Evolutionary conservation across 1,140 invertebrate genomes (phyloP).

Genomic region (Copidosoma floridanum): DNA sequence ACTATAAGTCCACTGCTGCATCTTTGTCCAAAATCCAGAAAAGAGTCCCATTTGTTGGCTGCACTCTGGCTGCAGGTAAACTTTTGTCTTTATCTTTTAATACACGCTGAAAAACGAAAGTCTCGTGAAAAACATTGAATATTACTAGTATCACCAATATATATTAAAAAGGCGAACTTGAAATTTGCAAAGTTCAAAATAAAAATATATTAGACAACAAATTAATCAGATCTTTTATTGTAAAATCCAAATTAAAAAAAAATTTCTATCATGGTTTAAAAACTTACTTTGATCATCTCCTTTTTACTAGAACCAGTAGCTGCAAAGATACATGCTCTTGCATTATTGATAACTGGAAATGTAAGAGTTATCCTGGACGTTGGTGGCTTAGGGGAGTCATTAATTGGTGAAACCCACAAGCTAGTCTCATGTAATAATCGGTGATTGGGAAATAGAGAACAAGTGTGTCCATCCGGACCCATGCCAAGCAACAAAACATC

Average conservation of each 20-base stretch:
- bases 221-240: no score
- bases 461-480: constrained; percentile 98
- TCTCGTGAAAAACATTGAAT: background rate
- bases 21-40: constrained; percentile 78
- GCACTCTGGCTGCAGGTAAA: constrained; percentile 71
- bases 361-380: constrained; percentile 89
- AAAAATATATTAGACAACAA: no score
- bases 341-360: constrained; percentile 88
- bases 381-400: constrained; percentile 95
- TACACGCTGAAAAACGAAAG: constrained; percentile 64
- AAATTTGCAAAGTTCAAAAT: no score
- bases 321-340: constrained; percentile 80
- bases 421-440: constrained; percentile 64
- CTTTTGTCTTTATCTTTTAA: constrained; percentile 70
- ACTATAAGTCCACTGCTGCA: constrained; percentile 59
- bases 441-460: constrained; percentile 93
- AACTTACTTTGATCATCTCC: constrained; percentile 80
- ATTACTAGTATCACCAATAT: no score
- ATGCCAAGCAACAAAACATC: constrained; percentile 90
- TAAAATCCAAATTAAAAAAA: no score
- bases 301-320: constrained; percentile 82
- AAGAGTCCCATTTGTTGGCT: constrained; percentile 67
- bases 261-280: background rate
- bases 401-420: constrained; percentile 79
- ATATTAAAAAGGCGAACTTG: no score